Evolutionary conservation across 2,888 invertebrate genomes (phyloP).

Genomic region (Halocaridina rubra): DNA sequence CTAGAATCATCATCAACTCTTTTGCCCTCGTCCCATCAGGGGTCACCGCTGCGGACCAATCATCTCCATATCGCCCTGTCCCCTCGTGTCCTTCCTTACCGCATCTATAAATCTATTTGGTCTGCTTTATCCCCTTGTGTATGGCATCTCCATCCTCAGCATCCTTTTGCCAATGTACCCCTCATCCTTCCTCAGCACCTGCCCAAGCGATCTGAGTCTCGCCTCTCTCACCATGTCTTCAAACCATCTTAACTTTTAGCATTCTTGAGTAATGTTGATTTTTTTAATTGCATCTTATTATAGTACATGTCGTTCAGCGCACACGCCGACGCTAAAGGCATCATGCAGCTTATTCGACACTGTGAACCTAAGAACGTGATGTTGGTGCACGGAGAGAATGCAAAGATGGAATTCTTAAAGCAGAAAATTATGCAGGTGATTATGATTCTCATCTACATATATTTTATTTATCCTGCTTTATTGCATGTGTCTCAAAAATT

Average conservation of each 20-base stretch:
- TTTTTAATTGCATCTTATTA: no score
- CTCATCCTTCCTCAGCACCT: no score
- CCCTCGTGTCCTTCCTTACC: not conserved
- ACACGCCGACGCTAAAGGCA: conserved; percentile 99
- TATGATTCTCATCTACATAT: no score
- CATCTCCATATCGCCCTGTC: not conserved
- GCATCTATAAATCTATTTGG: no score
- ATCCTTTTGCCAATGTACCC: no score
- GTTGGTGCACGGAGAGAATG: conserved; percentile 97
- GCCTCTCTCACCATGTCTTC: no score
- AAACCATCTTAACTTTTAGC: not conserved
- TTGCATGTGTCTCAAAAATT: no score
- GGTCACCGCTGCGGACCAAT: not conserved
- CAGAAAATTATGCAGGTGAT: conserved; percentile 83
- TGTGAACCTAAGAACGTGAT: conserved; percentile 97
- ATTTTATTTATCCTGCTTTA: no score
- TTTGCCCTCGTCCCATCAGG: no score
- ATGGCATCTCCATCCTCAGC: no score
- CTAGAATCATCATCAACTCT: no score
- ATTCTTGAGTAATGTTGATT: not conserved
- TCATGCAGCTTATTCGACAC: conserved; percentile 97
- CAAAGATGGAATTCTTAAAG: conserved; percentile 97
- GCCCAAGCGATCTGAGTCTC: no score
- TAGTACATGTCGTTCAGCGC: conserved; percentile 99
- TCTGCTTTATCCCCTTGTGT: not conserved